Evolutionary conservation across 2,797 vertebrate species (phyloP), one percentile per base, ranked within the genome.

Genomic region (Ambastaia sidthimunki): DNA sequence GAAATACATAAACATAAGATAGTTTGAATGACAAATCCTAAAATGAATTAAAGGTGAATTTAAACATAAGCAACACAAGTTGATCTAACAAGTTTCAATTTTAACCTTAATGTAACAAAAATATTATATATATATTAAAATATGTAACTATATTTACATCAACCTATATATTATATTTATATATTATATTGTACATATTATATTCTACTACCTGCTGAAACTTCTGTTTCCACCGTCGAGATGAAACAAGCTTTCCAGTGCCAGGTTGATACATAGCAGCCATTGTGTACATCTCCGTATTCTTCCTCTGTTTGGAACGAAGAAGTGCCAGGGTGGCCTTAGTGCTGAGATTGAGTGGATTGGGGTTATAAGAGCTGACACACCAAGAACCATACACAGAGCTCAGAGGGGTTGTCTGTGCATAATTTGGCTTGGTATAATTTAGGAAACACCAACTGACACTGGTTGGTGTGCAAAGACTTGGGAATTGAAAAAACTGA

Each of bases 381-480:
- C 94, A 95, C 98, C 98, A 99, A 0, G 96, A 96, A 83, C 92
- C 94, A 93, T 99, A 99, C 89, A 98, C 96, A 0, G 98, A 99
- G 86, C 94, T 93, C 55, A 92, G 94, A 73, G 94, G 88, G 25
- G 92, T 93, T 19, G 93, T 92, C 80, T 93, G 95, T 82, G 88
- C 80, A 66, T 93, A 96, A 92, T 92, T 98, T 84, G 98, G 97
- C 92, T 98, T 98, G 11, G 96, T 96, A 91, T 97, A 97, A 93
- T 97, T 98, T 83, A 99, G 93, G 91, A 98, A 99, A 91, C 98
- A 99, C 98, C 98, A 99, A 92, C 96, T 98, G 84, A 98, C 96
- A 85, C 94, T 94, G 83, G 97, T 98, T 10, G 92, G 94, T 13
- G 97, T 98, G 82, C 97, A 95, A 80, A 99, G 93, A 89, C 96